Conservation (phyloP, 1,140 invertebrate species). For the Drosophila funebris region DNA sequence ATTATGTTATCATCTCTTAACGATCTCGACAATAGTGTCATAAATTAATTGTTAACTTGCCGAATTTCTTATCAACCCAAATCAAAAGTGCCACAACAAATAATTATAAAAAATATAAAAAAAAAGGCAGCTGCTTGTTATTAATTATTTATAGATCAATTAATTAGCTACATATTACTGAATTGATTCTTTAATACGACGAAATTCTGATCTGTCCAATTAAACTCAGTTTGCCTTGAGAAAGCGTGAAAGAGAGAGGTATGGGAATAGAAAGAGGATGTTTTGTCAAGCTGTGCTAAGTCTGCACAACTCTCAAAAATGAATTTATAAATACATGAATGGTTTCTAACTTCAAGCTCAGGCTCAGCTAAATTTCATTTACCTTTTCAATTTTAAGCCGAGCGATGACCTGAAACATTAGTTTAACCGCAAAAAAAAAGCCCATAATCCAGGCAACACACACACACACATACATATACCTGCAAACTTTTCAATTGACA, state of each 20-base stretch:
- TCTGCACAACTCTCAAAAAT: too few species aligned
- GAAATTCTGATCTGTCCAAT: background rate
- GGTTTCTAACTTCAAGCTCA: slow-evolving; percentile 8
- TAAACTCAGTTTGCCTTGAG: background rate
- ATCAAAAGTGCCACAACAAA: slow-evolving; percentile 24
- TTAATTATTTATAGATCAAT: slow-evolving; percentile 33
- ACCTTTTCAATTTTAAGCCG: slow-evolving; percentile 44
- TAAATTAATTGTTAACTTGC: slow-evolving; percentile 10
- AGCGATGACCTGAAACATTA: slow-evolving; percentile 65
- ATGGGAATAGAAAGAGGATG: too few species aligned
- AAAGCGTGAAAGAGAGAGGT: background rate
- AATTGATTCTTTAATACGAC: background rate
- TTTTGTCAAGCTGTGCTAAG: too few species aligned
- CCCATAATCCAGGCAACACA: slow-evolving; percentile 19
- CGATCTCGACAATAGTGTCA: background rate
- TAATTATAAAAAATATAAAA: slow-evolving; percentile 1
- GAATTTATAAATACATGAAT: slow-evolving; percentile 19
- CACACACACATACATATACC: slow-evolving; percentile 19
- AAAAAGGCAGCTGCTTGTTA: slow-evolving; percentile 11
- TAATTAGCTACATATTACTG: slow-evolving; percentile 19
- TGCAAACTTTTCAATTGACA: slow-evolving; percentile 75
- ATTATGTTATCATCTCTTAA: slow-evolving; percentile 5
- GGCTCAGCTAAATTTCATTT: slow-evolving; percentile 17
- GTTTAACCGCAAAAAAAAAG: slow-evolving; percentile 20
- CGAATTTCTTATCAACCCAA: slow-evolving; percentile 8